phyloP scores from a whole-genome alignment of 2,888 invertebrate genomes.

The Eilema caniola region DNA sequence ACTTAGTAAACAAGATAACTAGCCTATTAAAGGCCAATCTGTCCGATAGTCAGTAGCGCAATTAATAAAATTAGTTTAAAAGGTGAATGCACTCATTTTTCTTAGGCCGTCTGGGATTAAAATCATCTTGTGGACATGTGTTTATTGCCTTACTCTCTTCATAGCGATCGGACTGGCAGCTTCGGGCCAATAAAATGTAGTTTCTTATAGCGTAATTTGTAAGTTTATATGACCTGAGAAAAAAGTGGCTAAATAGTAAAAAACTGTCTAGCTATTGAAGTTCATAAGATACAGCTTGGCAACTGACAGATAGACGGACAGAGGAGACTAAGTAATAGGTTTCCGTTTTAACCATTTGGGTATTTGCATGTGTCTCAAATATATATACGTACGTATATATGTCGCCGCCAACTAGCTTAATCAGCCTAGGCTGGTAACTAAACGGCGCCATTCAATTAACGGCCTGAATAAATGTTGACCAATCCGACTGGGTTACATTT shows the following conservation, averaged over 20 bases:
- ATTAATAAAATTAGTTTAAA: not conserved
- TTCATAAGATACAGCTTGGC: too few species aligned
- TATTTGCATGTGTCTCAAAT: too few species aligned
- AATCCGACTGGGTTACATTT: too few species aligned
- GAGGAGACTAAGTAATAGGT: too few species aligned
- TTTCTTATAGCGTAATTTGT: not conserved
- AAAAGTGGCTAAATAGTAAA: not conserved
- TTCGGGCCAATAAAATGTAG: not conserved
- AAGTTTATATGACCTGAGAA: not conserved
- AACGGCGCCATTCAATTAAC: too few species aligned
- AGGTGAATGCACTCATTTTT: conserved; percentile 13
- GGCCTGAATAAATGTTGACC: too few species aligned
- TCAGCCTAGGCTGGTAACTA: too few species aligned
- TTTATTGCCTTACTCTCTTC: conserved; percentile 4
- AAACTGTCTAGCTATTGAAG: too few species aligned
- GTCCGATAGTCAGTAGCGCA: not conserved
- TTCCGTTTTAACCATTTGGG: too few species aligned
- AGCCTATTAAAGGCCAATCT: not conserved
- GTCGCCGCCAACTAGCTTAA: too few species aligned
- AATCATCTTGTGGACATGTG: conserved; percentile 1
- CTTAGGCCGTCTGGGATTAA: conserved; percentile 2
- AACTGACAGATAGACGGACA: too few species aligned
- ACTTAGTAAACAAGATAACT: not conserved
- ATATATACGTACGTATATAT: too few species aligned
- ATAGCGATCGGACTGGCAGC: not conserved